Evolutionary conservation across 2,888 invertebrate species (phyloP).

Genomic region (Julus scanicus): DNA sequence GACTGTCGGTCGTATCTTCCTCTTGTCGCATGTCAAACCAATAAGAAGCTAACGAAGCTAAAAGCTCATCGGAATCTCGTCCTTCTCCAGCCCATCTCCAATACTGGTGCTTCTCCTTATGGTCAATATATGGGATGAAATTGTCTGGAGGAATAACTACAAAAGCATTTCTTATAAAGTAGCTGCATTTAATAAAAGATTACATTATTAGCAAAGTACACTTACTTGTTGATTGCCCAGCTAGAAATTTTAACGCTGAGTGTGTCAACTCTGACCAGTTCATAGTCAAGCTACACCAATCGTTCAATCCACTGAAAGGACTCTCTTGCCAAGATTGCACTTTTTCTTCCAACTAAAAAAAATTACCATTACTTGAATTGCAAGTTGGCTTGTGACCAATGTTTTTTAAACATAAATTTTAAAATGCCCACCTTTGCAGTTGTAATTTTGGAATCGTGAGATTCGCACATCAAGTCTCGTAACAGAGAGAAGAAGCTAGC

Average conservation of each 20-base stretch:
- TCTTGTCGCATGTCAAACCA: slow-evolving; percentile 72
- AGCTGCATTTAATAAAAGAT: neutral
- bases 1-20: slow-evolving; percentile 60
- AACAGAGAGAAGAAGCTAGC: slow-evolving; percentile 88
- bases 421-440: slow-evolving; percentile 67
- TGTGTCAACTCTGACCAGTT: slow-evolving; percentile 75
- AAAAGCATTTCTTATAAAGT: slow-evolving; percentile 60
- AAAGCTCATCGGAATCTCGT: slow-evolving; percentile 83
- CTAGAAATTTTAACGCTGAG: slow-evolving; percentile 84
- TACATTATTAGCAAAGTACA: neutral
- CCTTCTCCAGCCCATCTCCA: slow-evolving; percentile 97
- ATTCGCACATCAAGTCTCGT: slow-evolving; percentile 84
- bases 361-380: neutral
- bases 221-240: slow-evolving; percentile 77
- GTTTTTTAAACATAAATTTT: neutral
- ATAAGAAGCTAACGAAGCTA: slow-evolving; percentile 79
- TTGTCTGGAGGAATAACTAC: slow-evolving; percentile 81
- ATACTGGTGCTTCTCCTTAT: slow-evolving; percentile 73
- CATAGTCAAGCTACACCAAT: slow-evolving; percentile 64
- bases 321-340: slow-evolving; percentile 67
- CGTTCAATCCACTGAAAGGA: slow-evolving; percentile 63
- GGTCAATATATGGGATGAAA: slow-evolving; percentile 89
- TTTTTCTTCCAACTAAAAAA: slow-evolving; percentile 71
- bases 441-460: slow-evolving; percentile 85
- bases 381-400: neutral